Conservation (phyloP, 2,113 vertebrate genomes). For the Leucoraja erinaceus region DNA sequence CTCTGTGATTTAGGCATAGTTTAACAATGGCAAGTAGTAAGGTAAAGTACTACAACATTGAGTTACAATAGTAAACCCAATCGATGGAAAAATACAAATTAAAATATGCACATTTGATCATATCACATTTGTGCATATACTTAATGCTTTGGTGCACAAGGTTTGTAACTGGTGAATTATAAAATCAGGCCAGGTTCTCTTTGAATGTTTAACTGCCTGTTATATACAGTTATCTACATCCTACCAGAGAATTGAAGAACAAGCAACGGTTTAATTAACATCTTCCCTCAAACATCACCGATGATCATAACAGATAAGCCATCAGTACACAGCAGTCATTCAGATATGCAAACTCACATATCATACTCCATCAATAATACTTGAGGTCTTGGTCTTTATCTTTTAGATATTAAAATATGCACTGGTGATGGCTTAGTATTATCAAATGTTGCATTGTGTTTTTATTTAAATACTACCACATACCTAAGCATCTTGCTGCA, state of each 20-base stretch:
- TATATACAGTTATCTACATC: neutral
- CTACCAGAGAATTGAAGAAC: conserved; percentile 1
- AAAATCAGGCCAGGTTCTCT: conserved; percentile 10
- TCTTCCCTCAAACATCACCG: neutral
- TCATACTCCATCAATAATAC: neutral
- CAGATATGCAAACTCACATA: neutral
- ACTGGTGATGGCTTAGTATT: neutral
- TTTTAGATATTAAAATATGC: neutral
- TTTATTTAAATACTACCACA: neutral
- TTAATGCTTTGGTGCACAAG: conserved; percentile 14
- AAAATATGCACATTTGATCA: conserved; percentile 27
- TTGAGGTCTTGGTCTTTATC: neutral
- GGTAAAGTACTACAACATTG: too few relatives aligned
- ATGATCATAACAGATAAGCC: neutral
- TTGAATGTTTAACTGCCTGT: neutral
- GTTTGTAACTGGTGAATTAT: neutral
- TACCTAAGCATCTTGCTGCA: neutral
- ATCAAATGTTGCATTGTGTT: neutral
- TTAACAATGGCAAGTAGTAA: neutral
- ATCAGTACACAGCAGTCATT: neutral
- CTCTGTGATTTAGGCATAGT: neutral
- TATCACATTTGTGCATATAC: neutral
- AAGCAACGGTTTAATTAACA: neutral
- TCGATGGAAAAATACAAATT: neutral
- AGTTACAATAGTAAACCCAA: too few relatives aligned